These are phyloP conservation scores for Leptatherina wallacei DNA, from an alignment of 2,797 vertebrate genomes.

Conservation along the genomic window DNA sequence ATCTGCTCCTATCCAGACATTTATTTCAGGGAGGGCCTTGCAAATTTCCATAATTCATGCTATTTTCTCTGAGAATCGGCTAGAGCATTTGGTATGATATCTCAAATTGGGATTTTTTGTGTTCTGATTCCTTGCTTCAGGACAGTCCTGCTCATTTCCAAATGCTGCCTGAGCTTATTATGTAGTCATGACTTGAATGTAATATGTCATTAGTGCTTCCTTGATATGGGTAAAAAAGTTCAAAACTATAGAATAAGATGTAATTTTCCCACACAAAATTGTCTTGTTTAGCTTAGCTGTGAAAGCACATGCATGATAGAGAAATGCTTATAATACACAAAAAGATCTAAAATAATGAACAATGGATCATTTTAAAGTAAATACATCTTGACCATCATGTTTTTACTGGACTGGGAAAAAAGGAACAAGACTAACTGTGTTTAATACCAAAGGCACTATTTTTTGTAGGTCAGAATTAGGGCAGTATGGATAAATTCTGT, in stretches of 20 bases:
- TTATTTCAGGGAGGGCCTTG: too few relatives aligned
- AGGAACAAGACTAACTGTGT: constrained; percentile 14
- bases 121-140: constrained; percentile 27
- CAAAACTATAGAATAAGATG: neutral
- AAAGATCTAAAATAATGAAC: constrained; percentile 12
- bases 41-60: too few relatives aligned
- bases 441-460: constrained; percentile 37
- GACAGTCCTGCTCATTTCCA: constrained; percentile 33
- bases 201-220: constrained; percentile 22
- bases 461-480: constrained; percentile 42
- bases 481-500: constrained; percentile 49
- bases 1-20: too few relatives aligned
- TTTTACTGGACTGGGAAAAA: constrained; percentile 20
- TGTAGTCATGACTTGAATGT: constrained; percentile 34
- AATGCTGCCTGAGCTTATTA: constrained; percentile 23
- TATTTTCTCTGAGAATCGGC: neutral
- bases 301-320: neutral
- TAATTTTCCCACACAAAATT: neutral
- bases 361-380: constrained; percentile 19
- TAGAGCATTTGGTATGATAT: constrained; percentile 13
- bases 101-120: constrained; percentile 28
- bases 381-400: constrained; percentile 25
- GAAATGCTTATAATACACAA: constrained; percentile 3
- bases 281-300: neutral
- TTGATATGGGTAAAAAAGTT: neutral